phyloP scores from a whole-genome alignment of 2,888 invertebrate genomes.

The Alviniconcha strummeri region DNA sequence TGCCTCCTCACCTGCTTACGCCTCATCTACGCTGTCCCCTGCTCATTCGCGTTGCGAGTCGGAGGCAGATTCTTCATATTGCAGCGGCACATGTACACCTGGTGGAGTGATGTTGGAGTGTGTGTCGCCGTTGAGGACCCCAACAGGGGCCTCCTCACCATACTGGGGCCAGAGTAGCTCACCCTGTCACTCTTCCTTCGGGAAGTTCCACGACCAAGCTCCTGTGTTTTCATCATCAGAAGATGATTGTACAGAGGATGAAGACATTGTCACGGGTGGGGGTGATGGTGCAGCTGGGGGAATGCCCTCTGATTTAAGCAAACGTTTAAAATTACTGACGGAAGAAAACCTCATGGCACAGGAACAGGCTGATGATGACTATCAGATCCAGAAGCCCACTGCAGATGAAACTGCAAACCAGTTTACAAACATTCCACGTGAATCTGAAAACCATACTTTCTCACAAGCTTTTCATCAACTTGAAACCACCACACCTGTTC shows the following conservation, averaged over 20 bases:
- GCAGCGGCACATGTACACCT: not conserved
- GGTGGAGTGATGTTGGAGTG: not conserved
- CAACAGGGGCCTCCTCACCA: not conserved
- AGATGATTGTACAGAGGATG: slow-evolving; percentile 17
- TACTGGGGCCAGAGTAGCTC: slow-evolving; percentile 15
- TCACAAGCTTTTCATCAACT: no score
- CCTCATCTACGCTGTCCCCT: slow-evolving; percentile 28
- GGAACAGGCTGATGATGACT: no score
- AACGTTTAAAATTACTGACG: no score
- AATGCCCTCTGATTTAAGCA: no score
- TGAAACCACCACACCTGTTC: no score
- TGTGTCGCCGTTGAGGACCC: not conserved
- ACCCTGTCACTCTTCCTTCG: not conserved
- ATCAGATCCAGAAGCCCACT: no score
- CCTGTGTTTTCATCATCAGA: slow-evolving; percentile 30
- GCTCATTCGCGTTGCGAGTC: slow-evolving; percentile 16
- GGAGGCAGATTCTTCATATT: not conserved
- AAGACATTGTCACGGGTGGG: not conserved
- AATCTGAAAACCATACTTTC: no score
- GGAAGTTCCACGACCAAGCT: not conserved
- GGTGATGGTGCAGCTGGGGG: no score
- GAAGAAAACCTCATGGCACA: no score
- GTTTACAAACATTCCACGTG: no score
- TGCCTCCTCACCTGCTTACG: slow-evolving; percentile 40
- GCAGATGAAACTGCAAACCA: no score